Base-by-base conservation (phyloP, 2,888 invertebrate genomes). In the Cremastobaeus sp. region DNA sequence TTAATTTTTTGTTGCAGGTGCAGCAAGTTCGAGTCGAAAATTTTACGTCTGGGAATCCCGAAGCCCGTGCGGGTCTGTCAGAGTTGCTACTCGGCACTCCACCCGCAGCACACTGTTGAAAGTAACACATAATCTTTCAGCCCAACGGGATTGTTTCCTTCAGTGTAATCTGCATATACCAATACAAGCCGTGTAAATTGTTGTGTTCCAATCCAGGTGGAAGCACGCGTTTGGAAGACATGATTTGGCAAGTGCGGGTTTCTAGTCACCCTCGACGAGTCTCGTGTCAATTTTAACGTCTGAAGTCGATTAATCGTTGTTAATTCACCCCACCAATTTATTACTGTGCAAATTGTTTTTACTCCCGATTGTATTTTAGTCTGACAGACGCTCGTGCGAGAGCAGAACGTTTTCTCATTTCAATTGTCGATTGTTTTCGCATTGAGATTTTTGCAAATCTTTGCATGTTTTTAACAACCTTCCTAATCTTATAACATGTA, bases 31-130 rank as follows among this genome's bases (percentile, higher is more conserved):
- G 97, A 98, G 89, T 97, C 97, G 78, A 97, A 98, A 89, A 98
- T 99, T 82, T 94, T 95, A 0, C 92, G 97, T 45, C 90, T 99
- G 82, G 93, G 97, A 50, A 98, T 98, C 80, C 89, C 96, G 77
- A 95, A 97, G 72, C 98, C 98, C 20, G 98, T 99, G 41, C 91
- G 98, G 79, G 98, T 99, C 11, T 99, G 98, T 88, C 97, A 97
- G 88, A 92, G 93, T 50, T 99, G 98, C 89, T 95, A 95, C 86
- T 90, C 91, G 47, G 88, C 91, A 45, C 87, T 93, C 45, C 85
- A 88, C 43, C 81, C 84, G 25, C 88, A 88, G 65, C 80, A 80
- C 59, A 85, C 84, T 15, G 78, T 76, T 34, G 87, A 88, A 59
- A 86, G 82, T 69, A 86, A 80, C 77, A 80, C 81, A 79, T 85